Evolutionary conservation across 2,113 vertebrate genomes (phyloP).

Genomic region (Panthera leo): DNA sequence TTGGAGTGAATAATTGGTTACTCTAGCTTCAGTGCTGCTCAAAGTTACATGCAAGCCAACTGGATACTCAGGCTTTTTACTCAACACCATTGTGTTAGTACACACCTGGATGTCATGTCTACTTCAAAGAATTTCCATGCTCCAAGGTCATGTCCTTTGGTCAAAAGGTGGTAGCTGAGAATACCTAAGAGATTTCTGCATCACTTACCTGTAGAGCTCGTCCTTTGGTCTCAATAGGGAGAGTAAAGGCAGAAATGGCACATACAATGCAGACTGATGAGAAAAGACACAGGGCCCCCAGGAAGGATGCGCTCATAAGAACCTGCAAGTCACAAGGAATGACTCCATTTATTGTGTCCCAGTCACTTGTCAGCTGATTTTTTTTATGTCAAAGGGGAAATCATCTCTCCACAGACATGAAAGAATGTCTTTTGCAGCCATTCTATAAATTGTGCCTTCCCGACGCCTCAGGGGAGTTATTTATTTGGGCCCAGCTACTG

Average conservation of each 20-base stretch:
- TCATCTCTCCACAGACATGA: neutral
- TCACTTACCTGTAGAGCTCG: constrained; percentile 91
- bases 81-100: neutral
- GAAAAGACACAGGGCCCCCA: constrained; percentile 90
- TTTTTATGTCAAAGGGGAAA: neutral
- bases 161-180: neutral
- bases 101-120: neutral
- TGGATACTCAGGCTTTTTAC: neutral
- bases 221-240: constrained; percentile 96
- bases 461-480: neutral
- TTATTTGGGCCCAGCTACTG: neutral
- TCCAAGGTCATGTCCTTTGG: neutral
- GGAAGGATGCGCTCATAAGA: constrained; percentile 90
- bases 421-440: neutral
- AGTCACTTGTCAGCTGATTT: neutral
- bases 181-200: too few relatives aligned
- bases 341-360: neutral
- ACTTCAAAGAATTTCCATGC: neutral
- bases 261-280: constrained; percentile 88
- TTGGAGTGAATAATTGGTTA: neutral
- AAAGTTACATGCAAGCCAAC: neutral
- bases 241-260: constrained; percentile 86
- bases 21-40: neutral
- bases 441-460: neutral
- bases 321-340: constrained; percentile 85